These are phyloP conservation scores for Labrus mixtus DNA, from an alignment of 2,113 vertebrate genomes.

Conservation along the genomic window DNA sequence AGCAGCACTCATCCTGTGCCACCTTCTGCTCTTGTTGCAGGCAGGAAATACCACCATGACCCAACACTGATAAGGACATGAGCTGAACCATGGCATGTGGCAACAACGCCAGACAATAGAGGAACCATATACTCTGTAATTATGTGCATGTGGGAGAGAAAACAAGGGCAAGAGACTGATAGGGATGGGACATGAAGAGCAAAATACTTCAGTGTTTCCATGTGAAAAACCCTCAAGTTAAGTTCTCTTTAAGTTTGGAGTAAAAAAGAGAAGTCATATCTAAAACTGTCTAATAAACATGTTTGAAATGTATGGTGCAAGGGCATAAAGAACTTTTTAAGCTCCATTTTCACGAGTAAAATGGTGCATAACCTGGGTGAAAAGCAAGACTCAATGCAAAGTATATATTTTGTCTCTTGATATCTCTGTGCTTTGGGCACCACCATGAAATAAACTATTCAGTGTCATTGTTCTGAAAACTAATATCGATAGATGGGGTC, in stretches of 20 bases:
- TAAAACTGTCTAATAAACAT: too few species aligned
- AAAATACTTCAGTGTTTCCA: background rate
- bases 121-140: conserved; percentile 22
- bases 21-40: conserved; percentile 73
- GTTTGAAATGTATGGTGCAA: too few species aligned
- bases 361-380: background rate
- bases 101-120: conserved; percentile 53
- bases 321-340: background rate
- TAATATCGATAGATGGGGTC: too few species aligned
- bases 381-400: too few species aligned
- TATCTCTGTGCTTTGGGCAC: too few species aligned
- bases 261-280: too few species aligned
- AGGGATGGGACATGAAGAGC: too few species aligned
- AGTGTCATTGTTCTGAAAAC: too few species aligned
- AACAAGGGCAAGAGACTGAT: background rate
- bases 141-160: conserved; percentile 22
- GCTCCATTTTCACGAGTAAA: background rate
- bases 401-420: too few species aligned
- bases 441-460: too few species aligned
- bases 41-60: conserved; percentile 83
- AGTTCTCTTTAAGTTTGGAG: too few species aligned
- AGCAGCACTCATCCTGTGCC: conserved; percentile 83
- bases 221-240: background rate
- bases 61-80: conserved; percentile 78
- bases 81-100: conserved; percentile 52